These are phyloP conservation scores for Pachycephala philippinensis DNA, from an alignment of 2,113 vertebrate species.

Conservation along the genomic window DNA sequence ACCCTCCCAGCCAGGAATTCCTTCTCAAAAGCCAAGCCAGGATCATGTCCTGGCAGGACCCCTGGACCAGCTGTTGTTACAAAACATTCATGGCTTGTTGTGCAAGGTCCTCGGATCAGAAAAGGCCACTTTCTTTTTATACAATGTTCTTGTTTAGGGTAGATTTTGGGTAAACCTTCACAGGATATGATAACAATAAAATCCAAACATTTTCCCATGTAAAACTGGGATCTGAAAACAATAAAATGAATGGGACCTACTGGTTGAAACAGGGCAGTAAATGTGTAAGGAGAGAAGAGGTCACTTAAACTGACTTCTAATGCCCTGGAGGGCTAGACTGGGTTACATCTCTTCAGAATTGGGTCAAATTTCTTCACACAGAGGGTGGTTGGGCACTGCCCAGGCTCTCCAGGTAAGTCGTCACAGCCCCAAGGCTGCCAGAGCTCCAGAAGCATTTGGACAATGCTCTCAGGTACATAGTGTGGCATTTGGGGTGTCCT, in stretches of 20 bases:
- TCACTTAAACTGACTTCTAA: not conserved
- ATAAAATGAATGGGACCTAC: not conserved
- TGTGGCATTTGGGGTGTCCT: not conserved
- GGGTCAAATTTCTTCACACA: not conserved
- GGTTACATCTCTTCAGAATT: not conserved
- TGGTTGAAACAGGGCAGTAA: not conserved
- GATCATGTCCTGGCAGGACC: not conserved
- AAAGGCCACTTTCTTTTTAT: not conserved
- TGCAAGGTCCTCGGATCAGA: not conserved
- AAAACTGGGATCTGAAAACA: not conserved
- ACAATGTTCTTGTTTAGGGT: not conserved
- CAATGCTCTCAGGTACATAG: not conserved
- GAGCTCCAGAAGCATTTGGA: not conserved
- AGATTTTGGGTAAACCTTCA: not conserved
- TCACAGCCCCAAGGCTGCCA: not conserved
- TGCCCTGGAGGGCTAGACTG: not conserved
- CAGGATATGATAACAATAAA: not conserved
- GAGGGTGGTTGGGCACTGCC: not conserved
- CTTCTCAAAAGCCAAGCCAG: not conserved
- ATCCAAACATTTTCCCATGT: not conserved
- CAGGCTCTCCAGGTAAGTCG: not conserved
- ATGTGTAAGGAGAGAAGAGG: not conserved
- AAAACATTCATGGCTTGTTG: not conserved
- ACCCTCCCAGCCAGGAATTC: not conserved
- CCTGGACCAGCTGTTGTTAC: not conserved